These are phyloP conservation scores for Callimorpha dominula DNA, from an alignment of 2,888 invertebrate species.

Conservation along the genomic window DNA sequence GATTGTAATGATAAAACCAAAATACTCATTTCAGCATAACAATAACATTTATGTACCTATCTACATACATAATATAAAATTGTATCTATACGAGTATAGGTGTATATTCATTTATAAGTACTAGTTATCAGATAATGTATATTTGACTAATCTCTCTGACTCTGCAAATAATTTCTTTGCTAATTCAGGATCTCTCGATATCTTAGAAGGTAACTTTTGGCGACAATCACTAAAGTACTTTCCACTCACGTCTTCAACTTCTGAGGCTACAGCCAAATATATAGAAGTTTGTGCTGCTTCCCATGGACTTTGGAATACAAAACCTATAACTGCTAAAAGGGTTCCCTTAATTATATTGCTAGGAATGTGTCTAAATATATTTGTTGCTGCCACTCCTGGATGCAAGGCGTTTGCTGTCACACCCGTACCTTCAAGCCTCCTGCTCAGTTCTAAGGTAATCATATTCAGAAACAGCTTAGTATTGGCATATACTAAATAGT, in stretches of 20 bases:
- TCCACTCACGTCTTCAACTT: slow-evolving; percentile 87
- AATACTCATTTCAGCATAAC: no score
- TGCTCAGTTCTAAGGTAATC: slow-evolving; percentile 88
- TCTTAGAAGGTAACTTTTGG: slow-evolving; percentile 79
- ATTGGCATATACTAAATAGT: slow-evolving; percentile 79
- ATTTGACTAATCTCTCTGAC: slow-evolving; percentile 86
- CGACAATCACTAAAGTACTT: slow-evolving; percentile 89
- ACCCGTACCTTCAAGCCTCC: slow-evolving; percentile 85
- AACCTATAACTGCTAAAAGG: slow-evolving; percentile 62
- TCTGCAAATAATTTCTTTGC: slow-evolving; percentile 89
- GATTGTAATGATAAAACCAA: neutral
- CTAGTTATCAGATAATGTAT: slow-evolving; percentile 50
- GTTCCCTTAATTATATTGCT: slow-evolving; percentile 65
- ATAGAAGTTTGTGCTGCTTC: slow-evolving; percentile 90
- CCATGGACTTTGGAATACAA: slow-evolving; percentile 86
- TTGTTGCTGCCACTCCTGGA: slow-evolving; percentile 90
- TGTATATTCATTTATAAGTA: slow-evolving; percentile 27
- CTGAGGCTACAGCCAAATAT: slow-evolving; percentile 85
- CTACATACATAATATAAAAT: slow-evolving; percentile 6
- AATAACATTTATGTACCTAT: no score
- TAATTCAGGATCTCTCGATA: slow-evolving; percentile 82
- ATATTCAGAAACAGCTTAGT: slow-evolving; percentile 89
- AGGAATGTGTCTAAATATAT: slow-evolving; percentile 88
- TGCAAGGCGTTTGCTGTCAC: slow-evolving; percentile 90
- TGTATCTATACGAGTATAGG: slow-evolving; percentile 7